A percentile compares a stretch with the other conserved stretches of the same genome.
phyloP scores from a whole-genome alignment of 2,888 invertebrate genomes.

The Amphipoea oculea region DNA sequence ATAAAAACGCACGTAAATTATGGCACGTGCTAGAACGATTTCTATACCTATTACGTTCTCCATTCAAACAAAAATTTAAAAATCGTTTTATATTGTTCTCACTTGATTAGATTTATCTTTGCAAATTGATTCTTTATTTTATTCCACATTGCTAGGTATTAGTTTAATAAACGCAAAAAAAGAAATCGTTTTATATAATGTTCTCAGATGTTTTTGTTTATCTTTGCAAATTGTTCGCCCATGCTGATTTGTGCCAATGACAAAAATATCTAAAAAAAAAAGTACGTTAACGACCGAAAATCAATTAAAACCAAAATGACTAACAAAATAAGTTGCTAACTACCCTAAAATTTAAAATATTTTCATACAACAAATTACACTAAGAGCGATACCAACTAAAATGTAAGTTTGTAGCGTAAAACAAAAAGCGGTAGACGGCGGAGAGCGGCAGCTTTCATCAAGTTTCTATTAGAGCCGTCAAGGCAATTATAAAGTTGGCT shows the following conservation, averaged over 20 bases:
- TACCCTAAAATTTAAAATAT: slow-evolving; percentile 53
- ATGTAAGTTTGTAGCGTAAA: slow-evolving; percentile 82
- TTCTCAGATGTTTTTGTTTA: no score
- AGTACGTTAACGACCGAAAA: not conserved
- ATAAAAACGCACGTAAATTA: not conserved
- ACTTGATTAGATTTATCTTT: not conserved
- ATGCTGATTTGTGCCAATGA: no score
- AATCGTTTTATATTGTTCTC: not conserved
- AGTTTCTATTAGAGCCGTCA: slow-evolving; percentile 88
- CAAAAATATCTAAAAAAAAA: not conserved
- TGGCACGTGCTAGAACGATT: not conserved
- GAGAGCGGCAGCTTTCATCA: slow-evolving; percentile 86
- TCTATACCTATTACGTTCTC: not conserved
- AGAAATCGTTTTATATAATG: not conserved
- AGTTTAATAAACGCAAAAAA: not conserved
- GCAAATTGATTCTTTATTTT: no score
- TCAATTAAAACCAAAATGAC: not conserved
- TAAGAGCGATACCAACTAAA: slow-evolving; percentile 78
- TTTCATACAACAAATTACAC: slow-evolving; percentile 72
- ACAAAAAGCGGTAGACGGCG: slow-evolving; percentile 81
- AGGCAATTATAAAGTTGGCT: slow-evolving; percentile 89
- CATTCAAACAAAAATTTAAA: not conserved
- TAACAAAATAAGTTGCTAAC: slow-evolving; percentile 4
- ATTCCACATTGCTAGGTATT: no score
- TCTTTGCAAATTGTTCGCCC: not conserved